Base-by-base conservation (phyloP, 1,140 invertebrate species). In the Pseudachorutes palmiensis region DNA sequence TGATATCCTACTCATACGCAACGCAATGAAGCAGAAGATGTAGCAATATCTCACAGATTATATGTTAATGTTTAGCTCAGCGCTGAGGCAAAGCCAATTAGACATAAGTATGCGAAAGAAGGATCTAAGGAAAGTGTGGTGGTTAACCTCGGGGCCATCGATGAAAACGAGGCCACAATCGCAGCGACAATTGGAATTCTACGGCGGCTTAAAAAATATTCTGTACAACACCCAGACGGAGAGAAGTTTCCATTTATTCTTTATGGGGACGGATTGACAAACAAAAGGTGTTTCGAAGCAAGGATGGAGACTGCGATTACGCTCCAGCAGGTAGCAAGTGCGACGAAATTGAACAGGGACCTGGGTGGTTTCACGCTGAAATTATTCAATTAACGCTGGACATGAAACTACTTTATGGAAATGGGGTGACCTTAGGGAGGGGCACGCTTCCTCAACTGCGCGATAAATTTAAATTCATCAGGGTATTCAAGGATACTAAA, bases 71-170 rank as follows among this genome's bases (percentile, higher is more conserved):
- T 55, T 55, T 24, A 5, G 9, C 24, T 14, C 24, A 24, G 24
- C 3, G 24, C 3, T 14, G 24, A 22, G 5, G 24, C 24, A 24
- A 26, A 14, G 51, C 12, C 12, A 3, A 12, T 55, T 55, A 14
- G 3, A 22, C 51, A 55, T 26, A 14, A 55, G 24, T 55, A 55
- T 55, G 9, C 51, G 12, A 55, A 14, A 22, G 51, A 55, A 24
- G 24, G 3, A 5, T 55, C 51, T 5, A 55, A 24, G n/a, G 5
- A 55, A 24, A 55, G 51, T 24, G 51, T 16, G 5, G 51, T 55
- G 24, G 24, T 55, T 14, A 55, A 55, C 24, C 51, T 55, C 12
- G 51, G 51, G 24, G 51, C 51, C 12, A 55, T 55, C 51, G 51
- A 55, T 22, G 51, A 55, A 24, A 55, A 55, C 51, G 51, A 55